A percentile compares a stretch with the other conserved stretches of the same genome.
phyloP scores from a whole-genome alignment of 1,140 invertebrate genomes.

The Drosophila nasuta region DNA sequence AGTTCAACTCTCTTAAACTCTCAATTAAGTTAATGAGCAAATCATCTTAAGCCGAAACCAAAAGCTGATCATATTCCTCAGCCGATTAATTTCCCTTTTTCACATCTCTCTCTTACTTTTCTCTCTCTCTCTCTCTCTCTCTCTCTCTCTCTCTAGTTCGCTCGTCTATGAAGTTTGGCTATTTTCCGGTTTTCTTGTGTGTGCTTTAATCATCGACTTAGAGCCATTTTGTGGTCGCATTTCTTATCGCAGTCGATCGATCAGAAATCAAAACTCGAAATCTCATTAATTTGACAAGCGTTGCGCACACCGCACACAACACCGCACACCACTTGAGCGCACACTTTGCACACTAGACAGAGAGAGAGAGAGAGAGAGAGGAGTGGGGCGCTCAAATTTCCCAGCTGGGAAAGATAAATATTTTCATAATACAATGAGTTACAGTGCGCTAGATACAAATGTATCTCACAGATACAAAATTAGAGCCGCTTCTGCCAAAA shows the following conservation, averaged over 20 bases:
- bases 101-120: too few species aligned
- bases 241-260: conserved; percentile 63
- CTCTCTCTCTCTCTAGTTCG: too few species aligned
- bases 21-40: too few species aligned
- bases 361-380: neutral
- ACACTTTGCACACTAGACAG: conserved; percentile 18
- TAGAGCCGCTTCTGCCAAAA: conserved; percentile 28
- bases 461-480: conserved; percentile 39
- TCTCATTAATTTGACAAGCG: conserved; percentile 78
- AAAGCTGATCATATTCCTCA: too few species aligned
- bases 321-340: conserved; percentile 13
- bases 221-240: conserved; percentile 1
- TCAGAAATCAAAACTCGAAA: conserved; percentile 78
- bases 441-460: conserved; percentile 23
- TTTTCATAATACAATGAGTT: conserved; percentile 54
- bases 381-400: conserved; percentile 40
- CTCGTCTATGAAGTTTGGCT: too few species aligned
- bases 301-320: conserved; percentile 39
- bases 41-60: too few species aligned
- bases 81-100: too few species aligned
- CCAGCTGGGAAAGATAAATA: conserved; percentile 75
- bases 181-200: conserved; percentile 13
- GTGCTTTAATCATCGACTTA: conserved; percentile 13
- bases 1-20: too few species aligned
- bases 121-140: too few species aligned